Percentiles rank a stretch among this genome's conserved stretches.
phyloP scores from a whole-genome alignment of 2,797 vertebrate species.

The Tarsius wallacei region DNA sequence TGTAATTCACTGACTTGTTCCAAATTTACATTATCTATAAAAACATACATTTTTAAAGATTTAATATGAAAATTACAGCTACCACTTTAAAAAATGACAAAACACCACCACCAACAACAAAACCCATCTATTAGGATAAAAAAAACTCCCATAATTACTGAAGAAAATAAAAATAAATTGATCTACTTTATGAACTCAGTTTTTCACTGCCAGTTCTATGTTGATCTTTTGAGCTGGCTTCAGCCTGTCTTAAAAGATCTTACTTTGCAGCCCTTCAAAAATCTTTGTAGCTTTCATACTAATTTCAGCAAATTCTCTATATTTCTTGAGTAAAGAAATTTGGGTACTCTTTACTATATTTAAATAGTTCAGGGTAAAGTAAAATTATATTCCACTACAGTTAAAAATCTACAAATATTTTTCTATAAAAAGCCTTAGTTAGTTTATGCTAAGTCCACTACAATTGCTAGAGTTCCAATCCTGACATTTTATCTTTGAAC shows the following conservation, averaged over 20 bases:
- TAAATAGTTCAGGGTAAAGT: conserved; percentile 10
- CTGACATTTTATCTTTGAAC: not conserved
- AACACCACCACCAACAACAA: not conserved
- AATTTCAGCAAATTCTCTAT: conserved; percentile 48
- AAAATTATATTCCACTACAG: not conserved
- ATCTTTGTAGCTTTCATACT: not conserved
- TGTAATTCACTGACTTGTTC: conserved; percentile 71
- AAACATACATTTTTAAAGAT: conserved; percentile 83
- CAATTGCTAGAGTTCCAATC: not conserved
- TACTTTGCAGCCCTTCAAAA: conserved; percentile 30
- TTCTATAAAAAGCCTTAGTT: not conserved
- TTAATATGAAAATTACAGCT: conserved; percentile 67
- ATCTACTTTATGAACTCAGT: not conserved
- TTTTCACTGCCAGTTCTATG: not conserved
- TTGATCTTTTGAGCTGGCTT: not conserved
- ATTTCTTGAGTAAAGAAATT: conserved; percentile 52
- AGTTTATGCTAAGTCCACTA: not conserved
- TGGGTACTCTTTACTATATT: conserved; percentile 4
- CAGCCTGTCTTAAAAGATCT: conserved; percentile 56
- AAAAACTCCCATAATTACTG: not conserved
- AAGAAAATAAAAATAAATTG: conserved; percentile 65
- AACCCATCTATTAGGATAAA: not conserved
- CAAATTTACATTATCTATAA: conserved; percentile 81
- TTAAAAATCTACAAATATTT: not conserved
- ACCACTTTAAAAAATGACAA: not conserved